A percentile compares a stretch with the other conserved stretches of the same genome.
Evolutionary conservation across 1,140 invertebrate genomes (phyloP).

Genomic region (Listronotus oregonensis): DNA sequence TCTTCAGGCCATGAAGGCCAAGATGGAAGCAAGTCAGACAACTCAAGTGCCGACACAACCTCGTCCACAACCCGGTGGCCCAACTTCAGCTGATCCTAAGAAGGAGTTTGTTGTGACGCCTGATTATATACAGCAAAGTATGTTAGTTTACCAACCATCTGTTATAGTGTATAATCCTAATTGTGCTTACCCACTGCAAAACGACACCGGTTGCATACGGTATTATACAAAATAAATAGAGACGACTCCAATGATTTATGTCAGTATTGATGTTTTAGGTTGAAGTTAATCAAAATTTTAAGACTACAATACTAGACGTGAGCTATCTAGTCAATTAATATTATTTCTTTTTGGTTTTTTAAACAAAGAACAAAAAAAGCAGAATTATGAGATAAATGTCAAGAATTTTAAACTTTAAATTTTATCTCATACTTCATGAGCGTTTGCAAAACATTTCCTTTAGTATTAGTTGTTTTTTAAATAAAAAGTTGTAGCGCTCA

Average conservation of each 20-base stretch:
- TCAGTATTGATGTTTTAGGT: too few species aligned
- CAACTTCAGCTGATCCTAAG: slow-evolving; percentile 56
- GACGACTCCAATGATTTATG: not conserved
- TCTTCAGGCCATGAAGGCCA: slow-evolving; percentile 51
- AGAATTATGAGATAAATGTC: too few species aligned
- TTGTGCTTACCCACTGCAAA: slow-evolving; percentile 56
- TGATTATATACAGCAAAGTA: slow-evolving; percentile 88
- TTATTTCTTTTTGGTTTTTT: too few species aligned
- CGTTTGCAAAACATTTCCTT: too few species aligned
- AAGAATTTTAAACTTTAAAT: too few species aligned
- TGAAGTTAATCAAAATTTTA: too few species aligned
- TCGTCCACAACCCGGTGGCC: slow-evolving; percentile 51
- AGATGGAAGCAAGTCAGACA: slow-evolving; percentile 40
- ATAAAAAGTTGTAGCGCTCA: too few species aligned
- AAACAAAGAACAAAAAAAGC: too few species aligned
- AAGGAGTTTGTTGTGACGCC: slow-evolving; percentile 84
- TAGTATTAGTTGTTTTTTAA: too few species aligned
- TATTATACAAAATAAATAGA: slow-evolving; percentile 33
- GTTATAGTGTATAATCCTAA: slow-evolving; percentile 56
- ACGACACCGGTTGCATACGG: slow-evolving; percentile 43
- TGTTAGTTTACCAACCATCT: slow-evolving; percentile 59
- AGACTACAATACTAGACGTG: too few species aligned
- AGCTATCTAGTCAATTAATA: too few species aligned
- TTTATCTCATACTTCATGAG: too few species aligned
- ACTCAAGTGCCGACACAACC: slow-evolving; percentile 29